Percentiles rank a stretch among this genome's conserved stretches.
These are phyloP conservation scores for Prolemur simus DNA, from an alignment of 2,113 vertebrate species.

Conservation along the genomic window DNA sequence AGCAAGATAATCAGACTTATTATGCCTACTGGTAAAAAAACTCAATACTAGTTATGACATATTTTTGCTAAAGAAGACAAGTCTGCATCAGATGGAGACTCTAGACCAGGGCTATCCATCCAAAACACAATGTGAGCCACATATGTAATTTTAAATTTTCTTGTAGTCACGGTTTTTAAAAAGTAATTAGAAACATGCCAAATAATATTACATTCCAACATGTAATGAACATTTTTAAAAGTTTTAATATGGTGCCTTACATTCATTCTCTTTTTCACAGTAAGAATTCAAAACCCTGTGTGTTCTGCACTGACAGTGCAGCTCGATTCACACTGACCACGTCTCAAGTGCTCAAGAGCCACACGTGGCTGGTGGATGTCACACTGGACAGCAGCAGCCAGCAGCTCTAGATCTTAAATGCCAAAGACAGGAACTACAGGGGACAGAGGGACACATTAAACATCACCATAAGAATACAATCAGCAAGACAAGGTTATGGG, in stretches of 20 bases:
- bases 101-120: not conserved
- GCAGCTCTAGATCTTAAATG: not conserved
- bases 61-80: not conserved
- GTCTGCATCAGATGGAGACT: not conserved
- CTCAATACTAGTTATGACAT: not conserved
- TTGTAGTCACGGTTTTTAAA: not conserved
- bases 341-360: not conserved
- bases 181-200: not conserved
- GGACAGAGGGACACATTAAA: not conserved
- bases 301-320: not conserved
- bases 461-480: too few species aligned
- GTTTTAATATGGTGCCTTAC: not conserved
- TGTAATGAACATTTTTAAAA: not conserved
- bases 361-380: not conserved
- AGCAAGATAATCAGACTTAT: not conserved
- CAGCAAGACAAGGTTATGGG: not conserved
- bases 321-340: not conserved
- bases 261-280: not conserved
- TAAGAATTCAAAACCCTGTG: not conserved
- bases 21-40: not conserved
- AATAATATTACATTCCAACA: not conserved
- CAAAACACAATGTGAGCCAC: not conserved
- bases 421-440: fast-evolving
- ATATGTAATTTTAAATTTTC: not conserved
- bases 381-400: not conserved